Conservation (phyloP, 2,113 vertebrate species). For the Coptodon rendalli region DNA sequence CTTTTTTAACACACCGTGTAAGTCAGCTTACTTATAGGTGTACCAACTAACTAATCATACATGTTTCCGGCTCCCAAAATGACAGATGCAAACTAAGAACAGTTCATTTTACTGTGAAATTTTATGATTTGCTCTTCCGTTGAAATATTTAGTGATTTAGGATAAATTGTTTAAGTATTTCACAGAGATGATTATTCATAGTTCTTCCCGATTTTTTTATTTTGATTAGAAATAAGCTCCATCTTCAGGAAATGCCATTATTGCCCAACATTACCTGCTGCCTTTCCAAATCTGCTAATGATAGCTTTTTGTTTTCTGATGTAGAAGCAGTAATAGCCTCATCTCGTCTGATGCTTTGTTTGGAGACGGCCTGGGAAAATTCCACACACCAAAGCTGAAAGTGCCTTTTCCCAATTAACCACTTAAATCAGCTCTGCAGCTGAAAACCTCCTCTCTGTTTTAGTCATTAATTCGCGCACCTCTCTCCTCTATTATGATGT, state of each 20-base stretch:
- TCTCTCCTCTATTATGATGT: not conserved
- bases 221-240: not conserved
- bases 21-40: not conserved
- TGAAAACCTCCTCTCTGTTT: not conserved
- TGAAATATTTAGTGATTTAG: not conserved
- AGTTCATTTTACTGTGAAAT: not conserved
- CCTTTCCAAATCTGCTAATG: not conserved
- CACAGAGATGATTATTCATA: not conserved
- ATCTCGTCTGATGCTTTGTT: not conserved
- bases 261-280: not conserved
- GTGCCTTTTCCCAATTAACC: not conserved
- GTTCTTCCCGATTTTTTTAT: not conserved
- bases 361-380: not conserved
- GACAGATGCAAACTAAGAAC: not conserved
- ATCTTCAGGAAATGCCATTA: not conserved
- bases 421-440: not conserved
- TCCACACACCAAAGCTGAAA: not conserved
- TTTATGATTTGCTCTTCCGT: not conserved
- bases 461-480: not conserved
- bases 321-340: not conserved
- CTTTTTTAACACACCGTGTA: not conserved
- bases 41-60: not conserved
- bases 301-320: not conserved
- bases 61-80: not conserved
- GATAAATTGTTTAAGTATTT: not conserved